Evolutionary conservation across 2,888 invertebrate genomes (phyloP), one percentile per base, ranked within the genome.

Genomic region (Agriopis marginaria): DNA sequence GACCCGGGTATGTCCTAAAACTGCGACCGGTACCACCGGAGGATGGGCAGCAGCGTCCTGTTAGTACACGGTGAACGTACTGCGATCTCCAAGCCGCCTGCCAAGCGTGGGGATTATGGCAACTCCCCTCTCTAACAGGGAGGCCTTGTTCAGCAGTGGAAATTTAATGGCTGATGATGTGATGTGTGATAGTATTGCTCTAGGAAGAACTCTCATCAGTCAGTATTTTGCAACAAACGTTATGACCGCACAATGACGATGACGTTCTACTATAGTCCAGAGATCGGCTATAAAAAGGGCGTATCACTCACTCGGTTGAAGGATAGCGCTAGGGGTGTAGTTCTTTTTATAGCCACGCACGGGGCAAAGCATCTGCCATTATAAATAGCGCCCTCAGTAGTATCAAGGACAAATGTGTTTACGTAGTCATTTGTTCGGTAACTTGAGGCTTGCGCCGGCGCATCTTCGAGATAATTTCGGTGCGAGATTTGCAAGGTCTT

Each of bases 341-440:
- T 82, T 62, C 87, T 83, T 82, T 85, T 90, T 92, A 92, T 93
- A 93, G 87, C 86, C 86, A 72, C 83, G 91, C 91, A 91, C 91
- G 90, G 88, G 89, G 86, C 89, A 79, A 56, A 82, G 87, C 93
- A 92, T 92, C 93, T 92, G 92, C 88, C 75, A 79, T 75, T 91
- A 91, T 86, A 89, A 89, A 92, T 94, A 93, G 91, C 85, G 78
- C 90, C 92, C 91, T 88, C 90, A 89, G 93, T 94, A 93, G 93
- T 93, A 93, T 89, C 93, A 94, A 94, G 93, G 93, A 89, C 93
- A 90, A 79, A 77, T 73, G 74, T 90, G 88, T 89, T 91, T 90
- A 89, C 87, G 83, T 82, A 83, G 73, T 73, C 70, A 77, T 79
- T 75, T 68, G 69, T 74, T 65, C 61, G 10, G 70, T 69, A 61